Evolutionary conservation across 2,888 invertebrate genomes (phyloP), one percentile per base, ranked within the genome.

Genomic region (Tenthredo livida): DNA sequence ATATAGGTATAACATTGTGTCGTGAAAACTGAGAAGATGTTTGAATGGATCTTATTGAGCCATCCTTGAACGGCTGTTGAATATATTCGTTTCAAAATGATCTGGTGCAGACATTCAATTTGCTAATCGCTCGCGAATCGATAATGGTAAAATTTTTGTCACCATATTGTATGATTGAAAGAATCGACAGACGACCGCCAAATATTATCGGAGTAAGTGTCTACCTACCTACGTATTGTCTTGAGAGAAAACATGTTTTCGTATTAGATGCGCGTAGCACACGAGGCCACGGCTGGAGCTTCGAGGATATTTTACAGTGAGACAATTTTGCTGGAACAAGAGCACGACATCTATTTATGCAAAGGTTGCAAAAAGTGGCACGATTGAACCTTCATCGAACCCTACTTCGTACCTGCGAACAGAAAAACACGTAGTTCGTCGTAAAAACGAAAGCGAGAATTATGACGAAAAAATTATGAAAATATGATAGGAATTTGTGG

Each of bases 181-280:
- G 5, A 25, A 61, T 61, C 25, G 25, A 21, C 15, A 50, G 21
- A 77, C 54, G 50, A 77, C 54, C 50, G 33, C 33, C 77, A 77
- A 77, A 77, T 77, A 77, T 77, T 77, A 33, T 77, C 54, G 1
- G 9, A 77, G 72, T 73, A 21, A 29, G 33, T 33, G 33, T 2
- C 6, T 43, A 10, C 40, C 40, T 43, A 40, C 40, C 72, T 25
- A 43, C 72, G 43, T 47, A 47, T 73, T 29, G 17, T 29, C 7
- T 54, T 77, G 0, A 54, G 54, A 54, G 77, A 77, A 77, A 77
- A 77, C 77, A 54, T 77, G 77, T 77, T 77, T 77, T 77, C 54
- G 33, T 15, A 4, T 37, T 29, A 50, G 50, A 40, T 54, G 77
- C 54, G 54, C 54, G 54, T 21, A 15, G 9, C 5, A 2, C 7